These are phyloP conservation scores for Subanguina moxae DNA, from an alignment of 1,140 invertebrate species.

Conservation along the genomic window DNA sequence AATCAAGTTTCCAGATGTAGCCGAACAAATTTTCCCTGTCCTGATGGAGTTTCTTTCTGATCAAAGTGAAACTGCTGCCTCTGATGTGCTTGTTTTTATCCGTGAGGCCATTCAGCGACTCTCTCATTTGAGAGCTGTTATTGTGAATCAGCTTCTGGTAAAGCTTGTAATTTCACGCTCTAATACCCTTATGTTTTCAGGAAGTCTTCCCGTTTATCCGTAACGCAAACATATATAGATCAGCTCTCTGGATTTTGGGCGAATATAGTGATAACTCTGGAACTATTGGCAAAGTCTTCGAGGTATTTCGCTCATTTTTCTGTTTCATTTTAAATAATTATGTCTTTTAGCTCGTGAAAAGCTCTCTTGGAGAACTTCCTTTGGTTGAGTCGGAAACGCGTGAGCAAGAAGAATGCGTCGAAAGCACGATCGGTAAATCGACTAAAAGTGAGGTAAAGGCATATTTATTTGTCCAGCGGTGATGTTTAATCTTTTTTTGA, in stretches of 20 bases:
- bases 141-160: conserved; percentile 67
- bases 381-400: conserved; percentile 74
- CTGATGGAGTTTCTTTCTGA: conserved; percentile 93
- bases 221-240: conserved; percentile 73
- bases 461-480: background rate
- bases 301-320: background rate
- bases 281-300: conserved; percentile 62
- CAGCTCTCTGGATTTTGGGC: conserved; percentile 94
- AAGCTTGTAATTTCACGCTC: background rate
- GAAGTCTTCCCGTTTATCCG: conserved; percentile 76
- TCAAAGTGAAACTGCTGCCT: conserved; percentile 83
- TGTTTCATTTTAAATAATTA: no score
- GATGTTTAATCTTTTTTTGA: conserved; percentile 17
- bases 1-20: conserved; percentile 96
- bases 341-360: conserved; percentile 37
- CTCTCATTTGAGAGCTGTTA: conserved; percentile 72
- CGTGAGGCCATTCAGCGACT: conserved; percentile 89
- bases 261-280: conserved; percentile 79
- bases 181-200: conserved; percentile 60
- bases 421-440: conserved; percentile 18
- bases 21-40: conserved; percentile 83
- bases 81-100: conserved; percentile 88
- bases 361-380: conserved; percentile 67
- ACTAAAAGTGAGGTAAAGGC: conserved; percentile 24
- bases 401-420: conserved; percentile 64